A percentile compares a stretch with the other conserved stretches of the same genome.
Conservation (phyloP, 2,888 invertebrate genomes). For the Blomia tropicalis region DNA sequence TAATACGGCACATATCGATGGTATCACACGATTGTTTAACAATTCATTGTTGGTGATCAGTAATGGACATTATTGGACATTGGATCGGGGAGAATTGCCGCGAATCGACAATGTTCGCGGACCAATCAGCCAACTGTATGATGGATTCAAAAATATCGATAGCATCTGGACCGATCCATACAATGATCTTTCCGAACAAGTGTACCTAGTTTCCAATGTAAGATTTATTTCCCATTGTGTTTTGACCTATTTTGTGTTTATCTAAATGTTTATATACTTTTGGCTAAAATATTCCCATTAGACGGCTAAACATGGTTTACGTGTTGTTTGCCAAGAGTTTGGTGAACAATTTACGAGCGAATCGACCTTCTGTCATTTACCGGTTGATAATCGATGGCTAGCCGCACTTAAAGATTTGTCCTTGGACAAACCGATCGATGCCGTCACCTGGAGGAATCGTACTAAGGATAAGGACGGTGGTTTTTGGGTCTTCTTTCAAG, state of each 20-base stretch:
- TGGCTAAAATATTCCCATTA: too few species aligned
- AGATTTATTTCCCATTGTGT: not conserved
- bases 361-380: conserved; percentile 21
- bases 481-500: conserved; percentile 24
- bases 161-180: conserved; percentile 20
- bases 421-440: conserved; percentile 16
- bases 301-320: conserved; percentile 17
- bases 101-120: conserved; percentile 14
- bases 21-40: conserved; percentile 16
- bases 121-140: conserved; percentile 8
- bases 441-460: conserved; percentile 21
- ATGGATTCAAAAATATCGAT: conserved; percentile 14
- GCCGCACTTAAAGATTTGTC: conserved; percentile 19
- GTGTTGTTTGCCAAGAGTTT: conserved; percentile 22
- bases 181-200: conserved; percentile 19
- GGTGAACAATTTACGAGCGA: conserved; percentile 3
- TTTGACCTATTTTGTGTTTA: not conserved
- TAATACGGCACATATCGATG: conserved; percentile 18
- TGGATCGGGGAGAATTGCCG: conserved; percentile 5
- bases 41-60: conserved; percentile 18
- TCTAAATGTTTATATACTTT: not conserved
- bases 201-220: conserved; percentile 17
- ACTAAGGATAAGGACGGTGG: conserved; percentile 22
- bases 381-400: conserved; percentile 17
- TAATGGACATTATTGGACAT: conserved; percentile 20